Evolutionary conservation across 2,113 vertebrate species (phyloP).

Genomic region (Drymodes brunneopygia): DNA sequence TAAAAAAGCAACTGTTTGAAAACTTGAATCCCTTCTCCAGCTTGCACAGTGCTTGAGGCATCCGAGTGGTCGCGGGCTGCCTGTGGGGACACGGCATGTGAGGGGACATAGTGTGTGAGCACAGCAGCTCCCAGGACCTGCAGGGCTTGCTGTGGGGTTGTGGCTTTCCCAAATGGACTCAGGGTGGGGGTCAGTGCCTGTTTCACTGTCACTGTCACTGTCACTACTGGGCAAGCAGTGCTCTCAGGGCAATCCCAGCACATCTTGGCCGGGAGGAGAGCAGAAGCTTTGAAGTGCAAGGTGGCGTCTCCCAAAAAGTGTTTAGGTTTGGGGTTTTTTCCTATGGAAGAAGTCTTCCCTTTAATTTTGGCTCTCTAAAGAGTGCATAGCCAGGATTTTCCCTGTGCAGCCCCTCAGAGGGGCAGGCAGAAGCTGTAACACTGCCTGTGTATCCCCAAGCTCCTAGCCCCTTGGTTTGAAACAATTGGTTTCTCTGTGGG

Average conservation of each 20-base stretch:
- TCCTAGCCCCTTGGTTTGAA: background rate
- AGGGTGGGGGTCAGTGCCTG: background rate
- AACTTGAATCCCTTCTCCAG: background rate
- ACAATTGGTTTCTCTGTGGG: background rate
- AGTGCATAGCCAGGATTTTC: background rate
- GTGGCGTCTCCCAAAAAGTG: background rate
- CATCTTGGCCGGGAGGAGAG: rapidly evolving
- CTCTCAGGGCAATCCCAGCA: background rate
- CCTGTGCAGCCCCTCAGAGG: background rate
- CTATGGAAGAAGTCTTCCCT: background rate
- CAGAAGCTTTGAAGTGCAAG: background rate
- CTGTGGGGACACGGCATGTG: rapidly evolving
- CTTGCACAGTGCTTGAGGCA: background rate
- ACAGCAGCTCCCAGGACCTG: rapidly evolving
- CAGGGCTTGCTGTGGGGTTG: background rate
- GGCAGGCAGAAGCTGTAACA: background rate
- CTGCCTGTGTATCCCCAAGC: background rate
- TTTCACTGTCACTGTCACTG: rapidly evolving
- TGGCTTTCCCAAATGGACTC: background rate
- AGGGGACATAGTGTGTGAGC: rapidly evolving
- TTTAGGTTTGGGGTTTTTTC: background rate
- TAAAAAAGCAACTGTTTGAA: background rate
- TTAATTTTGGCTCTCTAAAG: background rate
- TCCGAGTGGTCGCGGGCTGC: background rate
- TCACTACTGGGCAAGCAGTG: background rate